A percentile compares a stretch with the other conserved stretches of the same genome.
phyloP scores from a whole-genome alignment of 2,113 vertebrate species.

The Sceloporus undulatus region DNA sequence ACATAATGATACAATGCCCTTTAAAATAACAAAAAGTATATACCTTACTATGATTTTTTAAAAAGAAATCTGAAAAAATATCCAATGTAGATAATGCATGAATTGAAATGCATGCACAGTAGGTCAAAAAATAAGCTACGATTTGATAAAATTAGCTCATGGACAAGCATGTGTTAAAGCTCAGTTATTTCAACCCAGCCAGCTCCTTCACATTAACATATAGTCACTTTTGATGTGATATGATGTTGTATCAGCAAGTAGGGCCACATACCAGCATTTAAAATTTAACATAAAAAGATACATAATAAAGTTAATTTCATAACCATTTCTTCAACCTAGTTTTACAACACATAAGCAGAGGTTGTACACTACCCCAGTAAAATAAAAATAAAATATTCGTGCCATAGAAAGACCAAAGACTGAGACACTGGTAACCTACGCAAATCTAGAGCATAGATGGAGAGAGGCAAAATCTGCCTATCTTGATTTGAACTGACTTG shows the following conservation, averaged over 20 bases:
- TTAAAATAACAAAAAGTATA: slow-evolving; percentile 35
- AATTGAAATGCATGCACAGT: neutral
- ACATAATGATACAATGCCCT: slow-evolving; percentile 96
- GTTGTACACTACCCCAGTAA: neutral
- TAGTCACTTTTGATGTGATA: neutral
- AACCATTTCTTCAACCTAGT: neutral
- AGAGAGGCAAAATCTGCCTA: neutral
- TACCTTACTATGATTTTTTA: slow-evolving; percentile 1
- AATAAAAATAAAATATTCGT: neutral
- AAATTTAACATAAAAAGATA: neutral
- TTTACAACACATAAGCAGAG: neutral
- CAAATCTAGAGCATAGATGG: neutral
- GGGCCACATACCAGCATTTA: neutral
- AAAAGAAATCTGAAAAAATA: slow-evolving; percentile 29
- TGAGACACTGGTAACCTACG: neutral
- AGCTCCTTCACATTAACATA: neutral
- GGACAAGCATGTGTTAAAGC: neutral
- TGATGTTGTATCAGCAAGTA: neutral
- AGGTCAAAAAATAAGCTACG: neutral
- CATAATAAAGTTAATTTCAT: neutral
- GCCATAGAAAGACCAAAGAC: neutral
- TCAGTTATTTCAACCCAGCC: neutral
- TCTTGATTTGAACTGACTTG: neutral
- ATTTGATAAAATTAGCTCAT: neutral
- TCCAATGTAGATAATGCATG: neutral